Conservation (phyloP, 92 coral and sea anemone genomes). For the Isaurus tuberculatus region DNA sequence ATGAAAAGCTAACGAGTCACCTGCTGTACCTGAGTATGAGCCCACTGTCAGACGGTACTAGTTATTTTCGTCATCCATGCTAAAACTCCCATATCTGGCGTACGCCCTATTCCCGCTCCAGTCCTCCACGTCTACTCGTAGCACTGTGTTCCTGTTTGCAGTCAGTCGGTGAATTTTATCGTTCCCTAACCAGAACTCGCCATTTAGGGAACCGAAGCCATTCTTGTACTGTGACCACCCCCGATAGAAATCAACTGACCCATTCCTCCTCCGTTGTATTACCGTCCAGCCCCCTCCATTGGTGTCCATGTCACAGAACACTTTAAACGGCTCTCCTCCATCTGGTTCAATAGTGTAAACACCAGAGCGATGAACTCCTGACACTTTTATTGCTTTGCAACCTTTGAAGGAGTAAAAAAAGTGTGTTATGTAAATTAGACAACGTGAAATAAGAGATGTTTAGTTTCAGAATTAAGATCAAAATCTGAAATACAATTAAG, state of each 20-base stretch:
- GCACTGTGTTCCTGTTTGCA: slow-evolving; percentile 3
- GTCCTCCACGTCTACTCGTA: slow-evolving; percentile 57
- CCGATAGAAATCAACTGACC: slow-evolving; percentile 39
- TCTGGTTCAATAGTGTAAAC: slow-evolving; percentile 23
- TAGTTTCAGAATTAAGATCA: no score
- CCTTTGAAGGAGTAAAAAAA: no score
- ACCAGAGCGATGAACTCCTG: background rate
- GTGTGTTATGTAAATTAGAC: no score
- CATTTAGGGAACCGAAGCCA: slow-evolving; percentile 44
- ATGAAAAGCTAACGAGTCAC: slow-evolving; percentile 21
- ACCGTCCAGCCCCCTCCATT: slow-evolving; percentile 58
- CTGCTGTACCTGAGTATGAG: slow-evolving; percentile 48
- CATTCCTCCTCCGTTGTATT: slow-evolving; percentile 50
- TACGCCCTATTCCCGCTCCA: slow-evolving; percentile 35
- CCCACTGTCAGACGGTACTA: slow-evolving; percentile 35
- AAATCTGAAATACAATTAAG: no score
- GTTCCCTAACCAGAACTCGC: slow-evolving; percentile 57
- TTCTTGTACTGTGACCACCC: slow-evolving; percentile 41
- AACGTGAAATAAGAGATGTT: no score
- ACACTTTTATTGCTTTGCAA: no score
- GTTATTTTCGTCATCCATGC: slow-evolving; percentile 20
- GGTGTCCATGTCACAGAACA: slow-evolving; percentile 60
- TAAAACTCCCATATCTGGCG: slow-evolving; percentile 49
- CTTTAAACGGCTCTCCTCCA: slow-evolving; percentile 13
- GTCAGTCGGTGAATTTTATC: slow-evolving; percentile 60